Percentiles rank a stretch among this genome's conserved stretches.
Conservation (phyloP, 2,113 vertebrate species). For the Acanthochromis polyacanthus region DNA sequence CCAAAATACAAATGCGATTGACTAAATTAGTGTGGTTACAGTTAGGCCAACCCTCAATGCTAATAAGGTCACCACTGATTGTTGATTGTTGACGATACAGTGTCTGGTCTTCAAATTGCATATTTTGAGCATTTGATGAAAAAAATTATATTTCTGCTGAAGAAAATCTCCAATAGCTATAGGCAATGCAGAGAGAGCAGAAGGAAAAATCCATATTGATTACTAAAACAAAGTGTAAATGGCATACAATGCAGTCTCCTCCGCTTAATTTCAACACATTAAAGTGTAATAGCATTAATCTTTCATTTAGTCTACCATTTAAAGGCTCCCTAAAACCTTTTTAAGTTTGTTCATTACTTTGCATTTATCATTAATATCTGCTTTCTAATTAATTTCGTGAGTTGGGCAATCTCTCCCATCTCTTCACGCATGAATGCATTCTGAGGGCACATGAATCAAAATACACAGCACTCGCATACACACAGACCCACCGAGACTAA, state of each 20-base stretch:
- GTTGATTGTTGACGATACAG: too few species aligned
- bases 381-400: slow-evolving; percentile 30
- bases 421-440: slow-evolving; percentile 21
- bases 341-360: slow-evolving; percentile 8
- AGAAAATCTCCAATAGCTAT: slow-evolving; percentile 6
- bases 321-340: slow-evolving; percentile 7
- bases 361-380: slow-evolving; percentile 15
- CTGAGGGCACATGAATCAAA: slow-evolving; percentile 34
- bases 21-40: too few species aligned
- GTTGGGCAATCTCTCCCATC: slow-evolving; percentile 16
- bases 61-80: too few species aligned
- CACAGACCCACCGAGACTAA: slow-evolving; percentile 46
- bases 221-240: slow-evolving; percentile 33
- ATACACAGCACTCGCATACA: slow-evolving; percentile 26
- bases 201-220: slow-evolving; percentile 42
- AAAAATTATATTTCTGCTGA: background rate
- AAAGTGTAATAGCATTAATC: slow-evolving; percentile 27
- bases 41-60: too few species aligned
- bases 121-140: background rate
- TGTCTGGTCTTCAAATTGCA: too few species aligned
- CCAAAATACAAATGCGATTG: too few species aligned
- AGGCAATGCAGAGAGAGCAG: slow-evolving; percentile 10
- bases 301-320: slow-evolving; percentile 21
- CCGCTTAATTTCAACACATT: slow-evolving; percentile 32
- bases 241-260: background rate